A percentile compares a stretch with the other conserved stretches of the same genome.
These are phyloP conservation scores for Lasioglossum morio DNA, from an alignment of 2,888 invertebrate genomes.

Conservation along the genomic window DNA sequence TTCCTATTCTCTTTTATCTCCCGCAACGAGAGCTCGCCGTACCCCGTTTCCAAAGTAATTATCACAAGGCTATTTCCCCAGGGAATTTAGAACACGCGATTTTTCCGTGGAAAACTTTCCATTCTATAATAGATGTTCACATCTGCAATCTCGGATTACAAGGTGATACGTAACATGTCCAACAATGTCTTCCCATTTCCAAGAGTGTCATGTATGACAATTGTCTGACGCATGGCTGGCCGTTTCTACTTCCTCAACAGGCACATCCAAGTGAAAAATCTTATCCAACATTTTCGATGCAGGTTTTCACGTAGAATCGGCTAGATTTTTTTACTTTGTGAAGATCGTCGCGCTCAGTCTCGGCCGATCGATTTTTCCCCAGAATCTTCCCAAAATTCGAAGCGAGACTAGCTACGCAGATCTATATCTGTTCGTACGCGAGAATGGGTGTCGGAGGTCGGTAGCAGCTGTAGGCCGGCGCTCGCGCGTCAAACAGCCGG, in stretches of 20 bases:
- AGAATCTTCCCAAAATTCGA: not conserved
- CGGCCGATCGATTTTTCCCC: not conserved
- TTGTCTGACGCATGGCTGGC: not conserved
- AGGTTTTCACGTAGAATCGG: not conserved
- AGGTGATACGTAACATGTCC: not conserved
- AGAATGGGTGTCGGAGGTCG: not conserved
- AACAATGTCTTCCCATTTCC: not conserved
- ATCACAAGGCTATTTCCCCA: not conserved
- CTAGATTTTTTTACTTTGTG: accelerated
- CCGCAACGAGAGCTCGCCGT: not conserved
- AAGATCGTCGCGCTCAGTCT: not conserved
- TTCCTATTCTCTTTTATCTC: slow-evolving; percentile 1
- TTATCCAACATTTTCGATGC: not conserved
- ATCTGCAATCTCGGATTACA: no score
- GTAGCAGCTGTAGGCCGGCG: slow-evolving; percentile 50
- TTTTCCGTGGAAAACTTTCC: not conserved
- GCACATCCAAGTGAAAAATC: not conserved
- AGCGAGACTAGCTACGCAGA: not conserved
- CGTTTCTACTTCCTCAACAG: not conserved
- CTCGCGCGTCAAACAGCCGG: slow-evolving; percentile 66
- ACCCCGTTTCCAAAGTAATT: not conserved
- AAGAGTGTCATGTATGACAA: not conserved
- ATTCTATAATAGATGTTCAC: no score
- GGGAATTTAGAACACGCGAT: not conserved
- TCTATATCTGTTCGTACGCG: no score